Evolutionary conservation across 2,797 vertebrate species (phyloP).

Genomic region (Amblyopsis hoosieri): DNA sequence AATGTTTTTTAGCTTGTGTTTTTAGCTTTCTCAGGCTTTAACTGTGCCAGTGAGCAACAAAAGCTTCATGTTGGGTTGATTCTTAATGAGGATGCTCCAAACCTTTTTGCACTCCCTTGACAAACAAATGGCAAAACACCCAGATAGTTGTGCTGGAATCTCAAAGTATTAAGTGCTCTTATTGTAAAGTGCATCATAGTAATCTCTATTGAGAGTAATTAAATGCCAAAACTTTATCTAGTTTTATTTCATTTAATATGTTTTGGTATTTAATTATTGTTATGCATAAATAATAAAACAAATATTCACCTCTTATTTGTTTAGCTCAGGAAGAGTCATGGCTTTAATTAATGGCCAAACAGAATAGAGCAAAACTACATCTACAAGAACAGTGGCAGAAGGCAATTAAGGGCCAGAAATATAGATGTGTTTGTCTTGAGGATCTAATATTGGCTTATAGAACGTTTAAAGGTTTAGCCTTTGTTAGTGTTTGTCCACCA

Average conservation of each 20-base stretch:
- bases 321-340: conserved; percentile 41
- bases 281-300: conserved; percentile 43
- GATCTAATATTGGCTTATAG: conserved; percentile 48
- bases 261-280: conserved; percentile 50
- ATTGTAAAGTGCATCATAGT: conserved; percentile 41
- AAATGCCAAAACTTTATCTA: conserved; percentile 26
- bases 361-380: conserved; percentile 47
- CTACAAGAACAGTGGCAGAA: neutral
- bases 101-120: conserved; percentile 49
- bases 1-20: too few relatives aligned
- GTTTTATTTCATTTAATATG: conserved; percentile 21
- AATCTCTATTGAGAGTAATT: conserved; percentile 36
- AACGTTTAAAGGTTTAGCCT: conserved; percentile 47
- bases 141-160: conserved; percentile 35
- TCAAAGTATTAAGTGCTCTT: conserved; percentile 41
- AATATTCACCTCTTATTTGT: conserved; percentile 29
- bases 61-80: too few relatives aligned
- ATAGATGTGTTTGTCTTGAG: conserved; percentile 39
- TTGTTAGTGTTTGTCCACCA: conserved; percentile 17
- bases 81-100: conserved; percentile 48
- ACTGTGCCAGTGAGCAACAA: too few relatives aligned
- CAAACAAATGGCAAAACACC: conserved; percentile 32
- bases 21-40: too few relatives aligned
- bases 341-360: conserved; percentile 66
- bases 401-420: too few relatives aligned